Percentiles rank a stretch among this genome's conserved stretches.
phyloP scores from a whole-genome alignment of 2,113 vertebrate species.

The Falco punctatus region DNA sequence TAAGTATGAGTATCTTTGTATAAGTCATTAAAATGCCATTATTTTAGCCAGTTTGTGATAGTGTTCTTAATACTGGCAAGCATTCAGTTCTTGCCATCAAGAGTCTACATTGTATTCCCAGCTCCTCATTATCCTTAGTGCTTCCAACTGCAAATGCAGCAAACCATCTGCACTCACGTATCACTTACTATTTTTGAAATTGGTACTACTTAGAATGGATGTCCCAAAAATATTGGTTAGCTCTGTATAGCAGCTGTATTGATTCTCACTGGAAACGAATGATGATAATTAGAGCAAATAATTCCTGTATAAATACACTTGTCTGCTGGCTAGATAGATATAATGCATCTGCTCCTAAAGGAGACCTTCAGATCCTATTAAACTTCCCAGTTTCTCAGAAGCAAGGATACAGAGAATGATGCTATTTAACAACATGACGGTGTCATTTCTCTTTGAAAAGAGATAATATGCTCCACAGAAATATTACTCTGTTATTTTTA shows the following conservation, averaged over 20 bases:
- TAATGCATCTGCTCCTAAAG: background rate
- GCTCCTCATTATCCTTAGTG: background rate
- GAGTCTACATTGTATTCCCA: background rate
- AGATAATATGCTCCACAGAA: background rate
- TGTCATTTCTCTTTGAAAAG: background rate
- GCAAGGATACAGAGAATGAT: background rate
- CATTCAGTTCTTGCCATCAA: background rate
- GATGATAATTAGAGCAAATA: background rate
- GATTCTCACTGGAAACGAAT: background rate
- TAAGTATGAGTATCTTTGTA: background rate
- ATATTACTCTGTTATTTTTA: background rate
- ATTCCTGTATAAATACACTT: background rate
- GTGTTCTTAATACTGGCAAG: background rate
- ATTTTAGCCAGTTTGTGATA: background rate
- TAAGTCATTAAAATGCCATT: background rate
- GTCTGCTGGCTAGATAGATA: background rate
- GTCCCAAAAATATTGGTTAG: background rate
- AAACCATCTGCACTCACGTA: background rate
- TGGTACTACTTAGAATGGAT: background rate
- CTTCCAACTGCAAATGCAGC: background rate
- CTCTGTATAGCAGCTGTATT: background rate
- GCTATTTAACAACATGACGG: background rate
- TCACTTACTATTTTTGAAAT: background rate
- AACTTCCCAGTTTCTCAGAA: background rate
- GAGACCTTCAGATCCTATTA: background rate